Conservation (phyloP, 2,888 invertebrate species). For the Boloria selene region DNA sequence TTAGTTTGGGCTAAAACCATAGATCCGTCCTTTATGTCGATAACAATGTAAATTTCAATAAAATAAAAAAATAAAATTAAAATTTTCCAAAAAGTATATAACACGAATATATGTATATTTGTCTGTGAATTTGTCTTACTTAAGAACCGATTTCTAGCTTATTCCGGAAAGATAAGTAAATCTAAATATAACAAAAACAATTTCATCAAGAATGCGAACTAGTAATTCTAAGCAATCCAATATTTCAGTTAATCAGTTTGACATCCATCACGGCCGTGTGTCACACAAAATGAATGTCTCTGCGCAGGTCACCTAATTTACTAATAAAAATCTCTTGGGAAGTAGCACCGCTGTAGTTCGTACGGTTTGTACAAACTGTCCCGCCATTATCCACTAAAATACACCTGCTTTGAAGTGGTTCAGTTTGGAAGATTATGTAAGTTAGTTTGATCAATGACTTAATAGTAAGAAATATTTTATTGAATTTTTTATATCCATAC, state of each 20-base stretch:
- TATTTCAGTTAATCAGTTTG: conserved; percentile 27
- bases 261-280: conserved; percentile 41
- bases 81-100: too few species aligned
- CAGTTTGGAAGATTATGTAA: neutral
- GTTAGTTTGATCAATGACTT: neutral
- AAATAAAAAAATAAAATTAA: too few species aligned
- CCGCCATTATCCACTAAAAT: conserved; percentile 2
- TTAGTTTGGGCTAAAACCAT: too few species aligned
- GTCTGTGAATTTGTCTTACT: too few species aligned
- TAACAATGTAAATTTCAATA: too few species aligned
- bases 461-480: too few species aligned
- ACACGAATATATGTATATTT: too few species aligned
- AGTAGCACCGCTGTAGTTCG: conserved; percentile 80
- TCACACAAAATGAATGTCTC: conserved; percentile 26
- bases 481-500: too few species aligned
- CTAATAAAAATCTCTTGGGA: conserved; percentile 71
- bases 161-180: too few species aligned
- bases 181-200: neutral
- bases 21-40: too few species aligned
- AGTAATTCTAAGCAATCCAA: neutral
- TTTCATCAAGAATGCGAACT: neutral
- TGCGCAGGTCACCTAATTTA: conserved; percentile 72
- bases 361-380: conserved; percentile 5
- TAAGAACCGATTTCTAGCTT: too few species aligned
- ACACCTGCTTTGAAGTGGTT: neutral